phyloP scores from a whole-genome alignment of 2,113 vertebrate genomes.

The Rhodinocichla rosea region DNA sequence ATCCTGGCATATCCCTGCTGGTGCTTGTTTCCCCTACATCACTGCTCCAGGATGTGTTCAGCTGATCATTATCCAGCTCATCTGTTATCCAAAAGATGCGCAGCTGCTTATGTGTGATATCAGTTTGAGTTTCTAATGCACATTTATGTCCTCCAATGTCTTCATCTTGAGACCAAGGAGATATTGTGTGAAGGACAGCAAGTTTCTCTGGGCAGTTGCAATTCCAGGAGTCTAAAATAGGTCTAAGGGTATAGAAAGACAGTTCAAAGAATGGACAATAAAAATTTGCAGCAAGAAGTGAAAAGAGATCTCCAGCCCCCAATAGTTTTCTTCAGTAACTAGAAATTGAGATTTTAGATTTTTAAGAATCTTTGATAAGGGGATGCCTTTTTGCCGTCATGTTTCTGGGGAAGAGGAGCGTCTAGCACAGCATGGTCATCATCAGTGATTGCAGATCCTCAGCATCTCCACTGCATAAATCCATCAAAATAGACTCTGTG shows the following conservation, averaged over 20 bases:
- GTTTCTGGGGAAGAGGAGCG: not conserved
- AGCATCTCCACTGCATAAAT: not conserved
- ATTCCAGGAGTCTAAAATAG: not conserved
- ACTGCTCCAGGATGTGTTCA: not conserved
- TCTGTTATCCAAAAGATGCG: not conserved
- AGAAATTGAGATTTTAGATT: not conserved
- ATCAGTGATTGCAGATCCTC: not conserved
- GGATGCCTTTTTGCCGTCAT: not conserved
- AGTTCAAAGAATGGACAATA: not conserved
- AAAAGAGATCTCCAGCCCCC: not conserved
- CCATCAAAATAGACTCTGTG: not conserved
- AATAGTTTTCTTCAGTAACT: not conserved
- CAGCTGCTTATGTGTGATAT: not conserved
- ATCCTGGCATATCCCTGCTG: not conserved
- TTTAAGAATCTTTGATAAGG: not conserved
- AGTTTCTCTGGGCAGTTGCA: not conserved
- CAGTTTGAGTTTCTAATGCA: not conserved
- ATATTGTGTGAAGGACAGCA: not conserved
- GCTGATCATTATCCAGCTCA: not conserved
- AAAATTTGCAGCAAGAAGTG: not conserved
- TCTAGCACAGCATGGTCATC: not conserved
- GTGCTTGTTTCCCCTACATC: not conserved
- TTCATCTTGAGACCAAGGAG: not conserved
- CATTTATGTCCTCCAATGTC: not conserved
- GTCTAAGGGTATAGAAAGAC: not conserved